Evolutionary conservation across 2,888 invertebrate genomes (phyloP), one percentile per base, ranked within the genome.

Genomic region (Polia nebulosa): DNA sequence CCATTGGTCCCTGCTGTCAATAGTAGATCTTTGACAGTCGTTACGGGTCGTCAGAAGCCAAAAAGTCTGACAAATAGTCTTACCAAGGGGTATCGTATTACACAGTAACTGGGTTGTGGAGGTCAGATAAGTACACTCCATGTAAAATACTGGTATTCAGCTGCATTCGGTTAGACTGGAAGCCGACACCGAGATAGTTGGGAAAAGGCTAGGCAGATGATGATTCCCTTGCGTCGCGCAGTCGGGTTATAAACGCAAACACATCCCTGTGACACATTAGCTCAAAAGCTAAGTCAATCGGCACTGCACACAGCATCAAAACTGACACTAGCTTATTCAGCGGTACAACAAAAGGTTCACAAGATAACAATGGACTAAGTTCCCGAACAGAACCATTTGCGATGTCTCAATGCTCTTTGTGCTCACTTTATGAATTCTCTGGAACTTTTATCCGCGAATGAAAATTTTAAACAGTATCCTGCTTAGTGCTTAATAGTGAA

Each of bases 301-400:
- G 15, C 63, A 66, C 67, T 70, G 52, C 41, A 76, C 80, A 41
- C 62, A 34, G 66, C 73, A 53, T 80, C 80, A 72, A 49, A 57
- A 72, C 69, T 78, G 81, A 84, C 81, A 83, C 82, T 80, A 81
- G 81, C 83, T 87, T 80, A 83, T 85, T 85, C 85, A 81, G 81
- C 78, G 76, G 77, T 76, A 70, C 72, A 72, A 78, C 88, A 89
- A 89, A 87, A 77, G 87, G 86, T 81, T 83, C 87, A 84, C 81
- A 70, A 79, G 68, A 55, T 55, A n/a, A 89, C 89, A 88, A 88
- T 84, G 75, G 85, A 65, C 68, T 64, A 83, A 88, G 84, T 89
- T 88, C 82, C 65, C 61, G 85, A 86, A 88, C 87, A 89, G 86
- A 89, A 88, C 87, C 87, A 76, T 83, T 84, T 69, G 81, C 83